These are phyloP conservation scores for Octodon degus DNA, from an alignment of 2,113 vertebrate genomes.

Conservation along the genomic window DNA sequence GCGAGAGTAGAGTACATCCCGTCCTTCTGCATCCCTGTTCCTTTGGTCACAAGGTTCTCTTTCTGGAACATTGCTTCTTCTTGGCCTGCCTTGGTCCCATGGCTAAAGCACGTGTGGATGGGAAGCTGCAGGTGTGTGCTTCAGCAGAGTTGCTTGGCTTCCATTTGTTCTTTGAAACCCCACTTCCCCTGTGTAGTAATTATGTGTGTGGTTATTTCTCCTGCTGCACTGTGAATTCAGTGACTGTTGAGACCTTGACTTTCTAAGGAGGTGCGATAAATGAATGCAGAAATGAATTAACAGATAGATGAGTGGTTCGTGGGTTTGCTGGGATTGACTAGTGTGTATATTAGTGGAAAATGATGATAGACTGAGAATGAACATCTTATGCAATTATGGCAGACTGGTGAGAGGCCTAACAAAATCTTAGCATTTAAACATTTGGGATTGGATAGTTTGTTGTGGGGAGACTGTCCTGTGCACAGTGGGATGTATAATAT, in stretches of 20 bases:
- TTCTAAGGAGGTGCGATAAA: neutral
- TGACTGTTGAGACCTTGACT: neutral
- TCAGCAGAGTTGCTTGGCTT: neutral
- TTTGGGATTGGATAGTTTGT: neutral
- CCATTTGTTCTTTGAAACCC: neutral
- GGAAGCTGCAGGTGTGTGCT: neutral
- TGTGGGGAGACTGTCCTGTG: neutral
- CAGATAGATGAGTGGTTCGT: rapidly evolving
- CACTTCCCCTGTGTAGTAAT: neutral
- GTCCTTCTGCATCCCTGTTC: neutral
- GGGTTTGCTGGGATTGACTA: neutral
- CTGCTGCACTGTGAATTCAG: neutral
- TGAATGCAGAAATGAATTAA: neutral
- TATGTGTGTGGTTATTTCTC: neutral
- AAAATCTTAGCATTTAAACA: neutral
- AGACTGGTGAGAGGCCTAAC: neutral
- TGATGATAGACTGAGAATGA: neutral
- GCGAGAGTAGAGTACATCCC: neutral
- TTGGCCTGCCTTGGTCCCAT: neutral
- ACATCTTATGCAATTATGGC: rapidly evolving
- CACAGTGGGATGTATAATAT: neutral
- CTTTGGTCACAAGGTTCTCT: neutral
- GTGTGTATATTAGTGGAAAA: neutral
- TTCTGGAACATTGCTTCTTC: neutral
- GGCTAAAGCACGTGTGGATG: neutral